Evolutionary conservation across 1,140 invertebrate genomes (phyloP).

Genomic region (Bombus breviceps): DNA sequence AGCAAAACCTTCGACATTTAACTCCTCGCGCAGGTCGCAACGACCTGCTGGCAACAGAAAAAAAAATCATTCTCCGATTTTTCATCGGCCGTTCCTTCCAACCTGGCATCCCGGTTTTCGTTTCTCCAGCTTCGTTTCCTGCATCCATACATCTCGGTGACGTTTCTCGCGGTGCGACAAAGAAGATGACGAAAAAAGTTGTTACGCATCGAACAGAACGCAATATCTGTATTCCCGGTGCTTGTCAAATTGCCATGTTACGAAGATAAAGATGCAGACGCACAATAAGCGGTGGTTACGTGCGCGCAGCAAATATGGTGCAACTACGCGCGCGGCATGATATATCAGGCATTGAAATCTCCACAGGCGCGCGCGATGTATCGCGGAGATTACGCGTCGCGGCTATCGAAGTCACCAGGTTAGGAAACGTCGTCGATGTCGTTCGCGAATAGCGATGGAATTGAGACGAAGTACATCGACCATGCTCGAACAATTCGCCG

Average conservation of each 20-base stretch:
- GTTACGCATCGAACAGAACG: background rate
- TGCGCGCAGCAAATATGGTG: constrained; percentile 35
- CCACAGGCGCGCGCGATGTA: constrained; percentile 12
- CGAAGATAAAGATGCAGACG: constrained; percentile 33
- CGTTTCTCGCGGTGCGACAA: too few relatives aligned
- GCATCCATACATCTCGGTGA: background rate
- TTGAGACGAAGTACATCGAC: background rate
- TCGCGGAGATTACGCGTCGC: constrained; percentile 6
- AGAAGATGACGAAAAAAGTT: background rate
- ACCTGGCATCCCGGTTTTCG: background rate
- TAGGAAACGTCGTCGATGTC: constrained; percentile 28
- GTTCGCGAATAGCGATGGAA: background rate
- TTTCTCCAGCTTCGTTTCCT: background rate
- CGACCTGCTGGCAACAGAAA: background rate
- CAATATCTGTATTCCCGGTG: constrained; percentile 23
- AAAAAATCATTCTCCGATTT: too few relatives aligned
- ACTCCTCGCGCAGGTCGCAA: background rate
- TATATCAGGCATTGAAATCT: constrained; percentile 46
- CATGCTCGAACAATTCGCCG: too few relatives aligned
- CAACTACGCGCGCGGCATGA: constrained; percentile 27
- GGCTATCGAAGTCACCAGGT: constrained; percentile 32
- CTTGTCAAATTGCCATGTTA: constrained; percentile 46
- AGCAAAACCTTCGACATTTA: too few relatives aligned
- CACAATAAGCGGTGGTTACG: constrained; percentile 24
- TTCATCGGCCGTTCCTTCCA: too few relatives aligned